These are phyloP conservation scores for Microdon myrmicae DNA, from an alignment of 2,888 invertebrate species.

Conservation along the genomic window DNA sequence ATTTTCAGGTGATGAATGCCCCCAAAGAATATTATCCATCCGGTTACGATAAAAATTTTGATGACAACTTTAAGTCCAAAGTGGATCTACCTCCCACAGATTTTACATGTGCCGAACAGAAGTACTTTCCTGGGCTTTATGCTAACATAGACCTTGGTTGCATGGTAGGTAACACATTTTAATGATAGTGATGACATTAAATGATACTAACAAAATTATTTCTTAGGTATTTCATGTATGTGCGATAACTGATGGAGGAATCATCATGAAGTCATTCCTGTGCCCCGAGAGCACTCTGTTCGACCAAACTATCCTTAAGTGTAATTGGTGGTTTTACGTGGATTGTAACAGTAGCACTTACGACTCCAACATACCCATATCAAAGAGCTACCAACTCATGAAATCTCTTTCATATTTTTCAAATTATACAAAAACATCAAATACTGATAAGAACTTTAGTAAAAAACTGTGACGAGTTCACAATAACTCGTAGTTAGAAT, in stretches of 20 bases:
- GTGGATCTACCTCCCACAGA: constrained; percentile 85
- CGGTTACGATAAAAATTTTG: constrained; percentile 88
- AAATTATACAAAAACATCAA: constrained; percentile 77
- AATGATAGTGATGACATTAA: neutral
- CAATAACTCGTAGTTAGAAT: no score
- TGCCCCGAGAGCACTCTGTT: constrained; percentile 92
- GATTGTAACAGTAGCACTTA: constrained; percentile 86
- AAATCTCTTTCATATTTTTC: constrained; percentile 90
- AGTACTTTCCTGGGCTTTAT: constrained; percentile 89
- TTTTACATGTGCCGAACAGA: constrained; percentile 88
- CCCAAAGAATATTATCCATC: constrained; percentile 89
- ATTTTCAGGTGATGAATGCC: constrained; percentile 82
- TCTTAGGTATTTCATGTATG: constrained; percentile 89
- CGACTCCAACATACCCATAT: constrained; percentile 90
- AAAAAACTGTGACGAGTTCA: no score
- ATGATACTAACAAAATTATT: neutral
- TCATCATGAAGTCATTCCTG: constrained; percentile 90
- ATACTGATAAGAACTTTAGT: no score
- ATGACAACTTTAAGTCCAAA: constrained; percentile 85
- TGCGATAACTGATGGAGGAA: constrained; percentile 86
- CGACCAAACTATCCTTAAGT: constrained; percentile 89
- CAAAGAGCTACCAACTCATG: constrained; percentile 91
- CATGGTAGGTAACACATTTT: constrained; percentile 73
- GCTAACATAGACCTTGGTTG: constrained; percentile 89
- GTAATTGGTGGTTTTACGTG: constrained; percentile 95